These are phyloP conservation scores for Scortum barcoo DNA, from an alignment of 2,113 vertebrate species.

Conservation along the genomic window DNA sequence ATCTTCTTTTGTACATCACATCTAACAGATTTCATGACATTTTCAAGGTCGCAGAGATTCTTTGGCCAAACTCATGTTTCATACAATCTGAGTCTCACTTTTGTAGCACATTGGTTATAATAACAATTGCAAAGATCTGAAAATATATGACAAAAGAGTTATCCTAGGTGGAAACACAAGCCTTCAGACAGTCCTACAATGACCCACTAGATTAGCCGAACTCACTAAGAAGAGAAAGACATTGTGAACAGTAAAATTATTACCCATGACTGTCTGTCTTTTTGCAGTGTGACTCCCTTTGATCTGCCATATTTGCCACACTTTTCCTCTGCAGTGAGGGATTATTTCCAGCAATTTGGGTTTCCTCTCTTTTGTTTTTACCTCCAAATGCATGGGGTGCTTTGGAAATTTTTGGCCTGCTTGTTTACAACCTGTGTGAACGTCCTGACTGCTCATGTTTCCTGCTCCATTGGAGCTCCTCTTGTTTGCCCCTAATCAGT, in stretches of 20 bases:
- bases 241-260: background rate
- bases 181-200: background rate
- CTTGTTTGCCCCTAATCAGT: too few species aligned
- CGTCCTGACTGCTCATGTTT: background rate
- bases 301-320: background rate
- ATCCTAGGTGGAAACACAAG: background rate
- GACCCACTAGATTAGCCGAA: background rate
- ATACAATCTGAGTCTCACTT: too few species aligned
- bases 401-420: too few species aligned
- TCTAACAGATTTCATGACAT: too few species aligned
- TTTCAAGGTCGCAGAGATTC: too few species aligned
- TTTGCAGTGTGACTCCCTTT: background rate
- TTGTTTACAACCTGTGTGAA: too few species aligned
- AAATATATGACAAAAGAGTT: background rate
- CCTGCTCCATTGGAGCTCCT: too few species aligned
- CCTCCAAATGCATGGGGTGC: too few species aligned
- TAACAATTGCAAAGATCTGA: background rate
- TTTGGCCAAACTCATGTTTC: too few species aligned
- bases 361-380: too few species aligned
- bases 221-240: background rate
- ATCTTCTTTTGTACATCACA: background rate
- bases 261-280: background rate
- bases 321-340: background rate
- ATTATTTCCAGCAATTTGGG: background rate
- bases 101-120: too few species aligned